A percentile compares a stretch with the other conserved stretches of the same genome.
phyloP scores from a whole-genome alignment of 2,113 vertebrate genomes.

The Leiothrix lutea region DNA sequence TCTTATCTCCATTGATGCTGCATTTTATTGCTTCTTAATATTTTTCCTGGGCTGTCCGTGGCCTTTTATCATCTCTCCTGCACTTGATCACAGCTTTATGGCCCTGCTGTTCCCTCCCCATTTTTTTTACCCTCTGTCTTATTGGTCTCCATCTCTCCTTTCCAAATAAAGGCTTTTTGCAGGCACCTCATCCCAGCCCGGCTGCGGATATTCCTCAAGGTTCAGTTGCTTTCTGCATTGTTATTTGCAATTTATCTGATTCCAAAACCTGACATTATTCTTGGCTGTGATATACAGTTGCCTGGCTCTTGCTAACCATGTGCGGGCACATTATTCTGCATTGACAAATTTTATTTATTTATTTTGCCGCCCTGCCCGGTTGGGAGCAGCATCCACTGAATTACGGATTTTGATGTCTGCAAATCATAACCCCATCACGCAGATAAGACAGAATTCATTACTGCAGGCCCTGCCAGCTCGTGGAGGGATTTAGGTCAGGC shows the following conservation, averaged over 20 bases:
- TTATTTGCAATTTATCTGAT: constrained; percentile 75
- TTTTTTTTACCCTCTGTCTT: not conserved
- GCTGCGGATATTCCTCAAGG: constrained; percentile 48
- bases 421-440: constrained; percentile 31
- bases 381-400: not conserved
- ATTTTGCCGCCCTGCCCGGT: constrained; percentile 12
- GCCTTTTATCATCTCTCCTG: constrained; percentile 27
- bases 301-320: constrained; percentile 45
- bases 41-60: constrained; percentile 1
- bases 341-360: constrained; percentile 55
- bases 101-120: not conserved
- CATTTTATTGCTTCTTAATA: constrained; percentile 55
- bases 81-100: not conserved
- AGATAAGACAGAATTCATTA: constrained; percentile 63
- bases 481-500: constrained; percentile 41
- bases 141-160: not conserved
- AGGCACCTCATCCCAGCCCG: constrained; percentile 15
- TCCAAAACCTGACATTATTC: constrained; percentile 67
- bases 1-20: constrained; percentile 26
- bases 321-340: constrained; percentile 26
- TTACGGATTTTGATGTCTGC: constrained; percentile 56
- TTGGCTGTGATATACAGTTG: not conserved
- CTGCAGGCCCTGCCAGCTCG: not conserved
- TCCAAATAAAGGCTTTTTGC: not conserved
- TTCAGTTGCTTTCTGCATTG: constrained; percentile 52